These are phyloP conservation scores for Plumapathes pennacea DNA, from an alignment of 92 coral and sea anemone genomes.

Conservation along the genomic window DNA sequence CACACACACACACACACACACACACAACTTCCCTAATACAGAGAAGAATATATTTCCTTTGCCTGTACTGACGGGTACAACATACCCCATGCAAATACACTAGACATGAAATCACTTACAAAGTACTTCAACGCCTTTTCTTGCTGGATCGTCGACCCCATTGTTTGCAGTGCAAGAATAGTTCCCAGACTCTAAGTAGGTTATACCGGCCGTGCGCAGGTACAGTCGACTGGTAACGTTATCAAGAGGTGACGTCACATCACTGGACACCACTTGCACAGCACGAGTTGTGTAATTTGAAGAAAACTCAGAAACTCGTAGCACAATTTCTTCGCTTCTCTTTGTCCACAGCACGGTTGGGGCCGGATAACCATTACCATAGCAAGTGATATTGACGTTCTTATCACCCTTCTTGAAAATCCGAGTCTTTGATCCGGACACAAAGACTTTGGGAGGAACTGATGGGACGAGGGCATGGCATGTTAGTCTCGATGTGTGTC, in stretches of 20 bases:
- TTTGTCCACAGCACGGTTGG: slow-evolving; percentile 53
- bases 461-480: not conserved
- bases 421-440: slow-evolving; percentile 6
- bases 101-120: slow-evolving; percentile 74
- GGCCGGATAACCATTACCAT: slow-evolving; percentile 59
- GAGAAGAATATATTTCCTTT: too few species aligned
- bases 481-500: too few species aligned
- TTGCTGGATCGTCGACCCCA: not conserved
- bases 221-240: slow-evolving; percentile 45
- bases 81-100: too few species aligned
- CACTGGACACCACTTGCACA: slow-evolving; percentile 30
- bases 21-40: too few species aligned
- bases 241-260: slow-evolving; percentile 28
- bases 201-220: slow-evolving; percentile 47
- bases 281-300: slow-evolving; percentile 2
- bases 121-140: slow-evolving; percentile 33
- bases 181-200: slow-evolving; percentile 60
- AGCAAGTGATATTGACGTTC: slow-evolving; percentile 29
- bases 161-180: slow-evolving; percentile 57
- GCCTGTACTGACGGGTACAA: too few species aligned
- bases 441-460: slow-evolving; percentile 40
- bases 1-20: too few species aligned
- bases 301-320: not conserved
- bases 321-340: not conserved
- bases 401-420: slow-evolving; percentile 11